Evolutionary conservation across 2,113 vertebrate genomes (phyloP).

Genomic region (Triplophysa dalaica): DNA sequence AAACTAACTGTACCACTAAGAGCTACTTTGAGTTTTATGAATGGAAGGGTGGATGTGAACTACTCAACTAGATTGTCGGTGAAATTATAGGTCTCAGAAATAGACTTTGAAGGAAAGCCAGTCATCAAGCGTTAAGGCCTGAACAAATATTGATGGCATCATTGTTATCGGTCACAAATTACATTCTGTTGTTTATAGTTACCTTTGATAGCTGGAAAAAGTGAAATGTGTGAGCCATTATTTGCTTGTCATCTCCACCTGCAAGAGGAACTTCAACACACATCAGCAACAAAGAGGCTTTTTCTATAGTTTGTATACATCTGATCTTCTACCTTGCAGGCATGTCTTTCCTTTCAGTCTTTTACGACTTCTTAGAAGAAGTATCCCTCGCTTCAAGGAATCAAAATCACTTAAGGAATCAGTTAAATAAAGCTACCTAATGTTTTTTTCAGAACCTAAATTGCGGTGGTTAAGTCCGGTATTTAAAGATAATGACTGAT

Average conservation of each 20-base stretch:
- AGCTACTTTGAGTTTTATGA: constrained; percentile 78
- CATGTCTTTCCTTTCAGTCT: constrained; percentile 18
- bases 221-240: neutral
- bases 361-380: neutral
- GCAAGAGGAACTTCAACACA: neutral
- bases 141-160: neutral
- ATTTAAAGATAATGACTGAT: constrained; percentile 74
- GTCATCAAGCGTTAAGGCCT: constrained; percentile 39
- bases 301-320: neutral
- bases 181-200: neutral
- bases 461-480: constrained; percentile 66
- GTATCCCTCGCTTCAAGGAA: constrained; percentile 5
- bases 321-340: constrained; percentile 2
- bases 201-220: neutral
- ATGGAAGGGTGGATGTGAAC: constrained; percentile 74
- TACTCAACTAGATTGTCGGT: constrained; percentile 68
- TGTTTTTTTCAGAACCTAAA: constrained; percentile 64
- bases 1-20: constrained; percentile 78
- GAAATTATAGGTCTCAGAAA: constrained; percentile 76
- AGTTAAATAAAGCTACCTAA: constrained; percentile 64
- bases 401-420: constrained; percentile 64
- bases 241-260: constrained; percentile 2
- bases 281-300: neutral
- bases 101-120: constrained; percentile 64
- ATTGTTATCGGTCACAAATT: constrained; percentile 23